Percentiles rank a stretch among this genome's conserved stretches.
phyloP scores from a whole-genome alignment of 1,140 invertebrate species.

The Argopecten irradians region DNA sequence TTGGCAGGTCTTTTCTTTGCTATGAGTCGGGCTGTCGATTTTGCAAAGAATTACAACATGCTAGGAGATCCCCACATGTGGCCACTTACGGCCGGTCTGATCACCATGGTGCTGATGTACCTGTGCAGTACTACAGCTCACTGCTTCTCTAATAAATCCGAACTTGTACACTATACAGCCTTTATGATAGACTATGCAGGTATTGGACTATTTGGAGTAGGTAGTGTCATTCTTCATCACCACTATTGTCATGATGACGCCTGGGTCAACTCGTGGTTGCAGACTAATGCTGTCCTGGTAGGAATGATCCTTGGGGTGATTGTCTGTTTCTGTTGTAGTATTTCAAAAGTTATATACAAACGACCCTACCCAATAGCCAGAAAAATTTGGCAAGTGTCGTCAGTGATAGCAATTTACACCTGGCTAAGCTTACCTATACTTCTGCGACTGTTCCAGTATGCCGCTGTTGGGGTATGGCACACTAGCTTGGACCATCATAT shows the following conservation, averaged over 20 bases:
- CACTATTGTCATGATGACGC: conserved; percentile 68
- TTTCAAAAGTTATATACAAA: conserved; percentile 69
- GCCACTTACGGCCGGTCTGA: conserved; percentile 67
- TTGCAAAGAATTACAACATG: conserved; percentile 66
- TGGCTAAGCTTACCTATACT: conserved; percentile 73
- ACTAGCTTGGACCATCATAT: conserved; percentile 67
- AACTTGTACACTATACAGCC: conserved; percentile 72
- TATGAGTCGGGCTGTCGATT: conserved; percentile 52
- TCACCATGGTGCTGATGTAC: conserved; percentile 71
- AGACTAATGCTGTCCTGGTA: conserved; percentile 62
- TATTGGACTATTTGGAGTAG: conserved; percentile 74
- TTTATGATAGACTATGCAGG: conserved; percentile 76
- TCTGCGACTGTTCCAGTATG: conserved; percentile 60
- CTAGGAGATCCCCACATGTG: conserved; percentile 73
- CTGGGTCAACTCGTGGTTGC: conserved; percentile 54
- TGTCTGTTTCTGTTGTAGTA: conserved; percentile 67
- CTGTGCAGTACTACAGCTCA: conserved; percentile 71
- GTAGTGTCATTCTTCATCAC: conserved; percentile 73
- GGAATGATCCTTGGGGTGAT: conserved; percentile 65
- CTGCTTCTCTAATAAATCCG: conserved; percentile 72
- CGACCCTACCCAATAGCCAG: conserved; percentile 73
- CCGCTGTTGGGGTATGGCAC: conserved; percentile 57
- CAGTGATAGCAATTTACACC: conserved; percentile 68
- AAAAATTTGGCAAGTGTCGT: conserved; percentile 73
- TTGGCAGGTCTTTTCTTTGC: conserved; percentile 68